A percentile compares a stretch with the other conserved stretches of the same genome.
phyloP scores from a whole-genome alignment of 2,113 vertebrate genomes.

The Bostrychus sinensis region DNA sequence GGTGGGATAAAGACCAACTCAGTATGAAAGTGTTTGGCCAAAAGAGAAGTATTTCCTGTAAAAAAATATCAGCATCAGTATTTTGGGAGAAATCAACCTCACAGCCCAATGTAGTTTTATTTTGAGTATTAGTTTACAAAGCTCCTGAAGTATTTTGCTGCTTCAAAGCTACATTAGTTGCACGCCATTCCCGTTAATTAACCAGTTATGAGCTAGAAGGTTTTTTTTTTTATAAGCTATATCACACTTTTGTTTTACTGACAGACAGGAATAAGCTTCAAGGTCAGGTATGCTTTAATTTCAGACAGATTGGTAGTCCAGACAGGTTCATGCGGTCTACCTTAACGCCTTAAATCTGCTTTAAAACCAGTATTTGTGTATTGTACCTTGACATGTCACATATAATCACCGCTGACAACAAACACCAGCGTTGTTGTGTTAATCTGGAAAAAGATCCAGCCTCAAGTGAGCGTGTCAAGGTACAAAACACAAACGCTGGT shows the following conservation, averaged over 20 bases:
- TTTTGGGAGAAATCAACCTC: background rate
- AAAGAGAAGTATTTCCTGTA: background rate
- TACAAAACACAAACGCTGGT: too few species aligned
- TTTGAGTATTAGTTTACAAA: background rate
- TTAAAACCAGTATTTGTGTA: too few species aligned
- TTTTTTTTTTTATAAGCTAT: background rate
- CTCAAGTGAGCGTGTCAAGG: too few species aligned
- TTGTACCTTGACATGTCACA: too few species aligned
- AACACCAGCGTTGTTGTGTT: too few species aligned
- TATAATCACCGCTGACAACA: too few species aligned
- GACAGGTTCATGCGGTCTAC: too few species aligned
- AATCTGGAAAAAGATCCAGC: too few species aligned
- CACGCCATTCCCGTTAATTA: background rate
- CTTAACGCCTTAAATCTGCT: too few species aligned
- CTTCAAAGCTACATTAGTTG: background rate
- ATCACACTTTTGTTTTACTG: background rate
- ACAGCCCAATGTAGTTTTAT: background rate
- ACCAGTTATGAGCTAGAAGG: background rate
- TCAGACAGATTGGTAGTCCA: too few species aligned
- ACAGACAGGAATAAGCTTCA: background rate
- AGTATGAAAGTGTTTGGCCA: background rate
- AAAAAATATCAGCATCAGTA: background rate
- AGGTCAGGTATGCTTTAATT: background rate
- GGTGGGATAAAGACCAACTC: too few species aligned
- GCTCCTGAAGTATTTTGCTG: background rate